phyloP scores from a whole-genome alignment of 2,113 vertebrate genomes.

The Pogonocichla stellata region DNA sequence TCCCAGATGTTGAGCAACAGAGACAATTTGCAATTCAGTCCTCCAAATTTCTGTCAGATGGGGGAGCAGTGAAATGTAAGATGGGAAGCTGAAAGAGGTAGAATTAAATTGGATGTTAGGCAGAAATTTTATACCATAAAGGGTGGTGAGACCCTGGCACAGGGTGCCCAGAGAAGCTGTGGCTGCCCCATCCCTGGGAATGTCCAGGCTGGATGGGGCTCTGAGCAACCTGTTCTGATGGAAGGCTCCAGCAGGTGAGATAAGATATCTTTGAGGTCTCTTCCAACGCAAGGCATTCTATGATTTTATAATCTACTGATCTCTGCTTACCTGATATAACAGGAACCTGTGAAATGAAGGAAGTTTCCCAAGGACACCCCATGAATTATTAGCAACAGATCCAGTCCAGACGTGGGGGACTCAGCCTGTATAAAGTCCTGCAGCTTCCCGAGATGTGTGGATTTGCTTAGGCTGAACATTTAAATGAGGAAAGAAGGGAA shows the following conservation, averaged over 20 bases:
- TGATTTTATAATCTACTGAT: neutral
- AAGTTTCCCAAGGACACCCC: neutral
- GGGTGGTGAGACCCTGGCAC: neutral
- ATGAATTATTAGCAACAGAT: neutral
- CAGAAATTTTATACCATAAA: neutral
- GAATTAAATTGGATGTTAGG: neutral
- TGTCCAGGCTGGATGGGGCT: neutral
- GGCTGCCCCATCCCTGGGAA: neutral
- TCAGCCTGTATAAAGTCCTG: neutral
- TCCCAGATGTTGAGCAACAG: neutral
- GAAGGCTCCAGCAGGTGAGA: neutral
- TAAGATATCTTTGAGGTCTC: neutral
- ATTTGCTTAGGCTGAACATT: neutral
- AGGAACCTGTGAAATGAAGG: neutral
- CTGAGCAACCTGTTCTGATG: fast-evolving
- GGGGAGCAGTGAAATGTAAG: neutral
- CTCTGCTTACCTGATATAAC: neutral
- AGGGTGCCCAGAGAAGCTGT: neutral
- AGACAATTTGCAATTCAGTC: neutral
- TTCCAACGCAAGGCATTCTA: neutral
- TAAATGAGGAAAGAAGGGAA: neutral
- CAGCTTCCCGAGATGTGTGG: neutral
- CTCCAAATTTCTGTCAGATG: neutral
- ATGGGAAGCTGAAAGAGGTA: neutral
- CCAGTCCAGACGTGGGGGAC: neutral